Conservation (phyloP, 2,888 invertebrate genomes). For the Drosophila falleni region DNA sequence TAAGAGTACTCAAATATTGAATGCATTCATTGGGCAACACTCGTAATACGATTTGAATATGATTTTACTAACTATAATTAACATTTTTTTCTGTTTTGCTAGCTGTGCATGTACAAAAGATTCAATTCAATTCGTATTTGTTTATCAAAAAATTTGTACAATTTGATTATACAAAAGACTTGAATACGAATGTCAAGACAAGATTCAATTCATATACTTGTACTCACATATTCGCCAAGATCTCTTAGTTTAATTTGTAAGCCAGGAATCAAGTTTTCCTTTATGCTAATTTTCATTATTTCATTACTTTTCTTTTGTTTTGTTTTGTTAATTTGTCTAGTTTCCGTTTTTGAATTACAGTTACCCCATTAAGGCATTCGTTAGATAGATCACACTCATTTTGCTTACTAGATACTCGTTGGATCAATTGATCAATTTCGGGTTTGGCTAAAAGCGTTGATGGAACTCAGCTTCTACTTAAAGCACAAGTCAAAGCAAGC, state of each 20-base stretch:
- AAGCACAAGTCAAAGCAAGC: constrained; percentile 9
- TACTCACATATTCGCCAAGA: constrained; percentile 2
- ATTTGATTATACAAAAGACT: constrained; percentile 50
- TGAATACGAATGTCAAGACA: constrained; percentile 43
- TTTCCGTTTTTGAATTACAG: constrained; percentile 16
- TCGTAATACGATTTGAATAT: not conserved
- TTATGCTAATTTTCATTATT: not conserved
- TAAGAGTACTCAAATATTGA: not conserved
- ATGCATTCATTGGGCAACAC: not conserved
- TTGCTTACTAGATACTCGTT: constrained; percentile 35
- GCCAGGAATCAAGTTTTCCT: not conserved
- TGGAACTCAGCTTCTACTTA: constrained; percentile 19
- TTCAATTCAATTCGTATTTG: constrained; percentile 39
- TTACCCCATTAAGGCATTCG: constrained; percentile 59
- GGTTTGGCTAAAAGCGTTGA: constrained; percentile 24
- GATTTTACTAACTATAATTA: constrained; percentile 37
- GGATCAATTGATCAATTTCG: constrained; percentile 21
- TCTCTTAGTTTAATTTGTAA: not conserved
- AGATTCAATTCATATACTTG: constrained; percentile 22
- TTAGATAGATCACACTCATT: constrained; percentile 61
- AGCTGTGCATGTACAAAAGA: constrained; percentile 48
- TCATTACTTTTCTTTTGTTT: not conserved
- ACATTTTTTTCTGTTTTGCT: constrained; percentile 6
- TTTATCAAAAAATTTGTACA: constrained; percentile 59
- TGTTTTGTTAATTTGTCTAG: constrained; percentile 22